These are phyloP conservation scores for Scaptomyza caliginosa DNA, from an alignment of 2,888 invertebrate species.

Conservation along the genomic window DNA sequence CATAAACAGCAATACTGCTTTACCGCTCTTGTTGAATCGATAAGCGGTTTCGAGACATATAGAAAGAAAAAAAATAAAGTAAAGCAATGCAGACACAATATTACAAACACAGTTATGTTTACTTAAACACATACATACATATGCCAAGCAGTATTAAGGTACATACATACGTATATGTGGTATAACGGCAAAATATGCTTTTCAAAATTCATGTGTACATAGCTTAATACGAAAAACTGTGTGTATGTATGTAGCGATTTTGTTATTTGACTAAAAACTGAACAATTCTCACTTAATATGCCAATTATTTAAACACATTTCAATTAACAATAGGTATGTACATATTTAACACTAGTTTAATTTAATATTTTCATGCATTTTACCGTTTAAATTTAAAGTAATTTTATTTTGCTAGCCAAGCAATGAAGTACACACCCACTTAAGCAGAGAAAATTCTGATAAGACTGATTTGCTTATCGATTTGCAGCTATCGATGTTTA, in stretches of 20 bases:
- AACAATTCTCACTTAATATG: conserved; percentile 2
- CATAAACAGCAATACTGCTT: conserved; percentile 20
- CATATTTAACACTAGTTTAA: not conserved
- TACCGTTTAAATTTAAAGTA: conserved; percentile 29
- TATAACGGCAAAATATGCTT: not conserved
- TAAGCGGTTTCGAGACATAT: conserved; percentile 9
- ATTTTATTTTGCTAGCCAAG: conserved; percentile 8
- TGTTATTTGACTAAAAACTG: not conserved
- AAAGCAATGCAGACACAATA: conserved; percentile 2
- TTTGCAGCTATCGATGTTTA: conserved; percentile 13
- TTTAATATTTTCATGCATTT: not conserved
- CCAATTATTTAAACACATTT: not conserved
- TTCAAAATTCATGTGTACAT: not conserved
- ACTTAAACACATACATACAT: not conserved
- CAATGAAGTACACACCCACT: conserved; percentile 47
- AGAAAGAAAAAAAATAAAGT: not conserved
- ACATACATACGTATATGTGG: not conserved
- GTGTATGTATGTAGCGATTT: conserved; percentile 7
- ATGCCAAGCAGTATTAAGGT: not conserved
- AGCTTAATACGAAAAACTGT: conserved; percentile 4
- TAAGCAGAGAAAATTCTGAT: conserved; percentile 39
- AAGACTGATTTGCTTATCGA: conserved; percentile 31
- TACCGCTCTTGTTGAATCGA: conserved; percentile 32
- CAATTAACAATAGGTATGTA: not conserved
- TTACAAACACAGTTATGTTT: not conserved